Percentiles rank a stretch among this genome's conserved stretches.
phyloP scores from a whole-genome alignment of 2,888 invertebrate genomes.

The Tetragnatha montana region DNA sequence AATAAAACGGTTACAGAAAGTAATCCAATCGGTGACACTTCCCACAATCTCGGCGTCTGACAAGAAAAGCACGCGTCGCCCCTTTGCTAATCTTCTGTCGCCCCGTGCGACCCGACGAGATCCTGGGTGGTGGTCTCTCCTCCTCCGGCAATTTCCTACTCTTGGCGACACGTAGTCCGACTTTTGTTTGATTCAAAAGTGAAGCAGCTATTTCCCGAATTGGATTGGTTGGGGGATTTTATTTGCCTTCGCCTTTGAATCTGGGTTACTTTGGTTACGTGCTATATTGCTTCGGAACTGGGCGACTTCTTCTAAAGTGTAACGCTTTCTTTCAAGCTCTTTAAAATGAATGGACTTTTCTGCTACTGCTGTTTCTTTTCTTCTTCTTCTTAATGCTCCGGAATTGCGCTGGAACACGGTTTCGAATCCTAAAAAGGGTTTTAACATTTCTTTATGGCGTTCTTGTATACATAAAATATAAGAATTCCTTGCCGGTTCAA shows the following conservation, averaged over 20 bases:
- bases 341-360: too few species aligned
- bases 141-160: constrained; percentile 30
- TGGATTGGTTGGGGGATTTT: constrained; percentile 7
- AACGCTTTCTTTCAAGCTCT: background rate
- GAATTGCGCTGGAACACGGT: too few species aligned
- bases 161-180: constrained; percentile 28
- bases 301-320: background rate
- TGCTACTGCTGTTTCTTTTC: too few species aligned
- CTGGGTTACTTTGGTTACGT: background rate
- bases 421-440: too few species aligned
- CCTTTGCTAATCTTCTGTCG: constrained; percentile 16
- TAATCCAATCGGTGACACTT: constrained; percentile 3
- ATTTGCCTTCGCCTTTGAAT: background rate
- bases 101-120: background rate
- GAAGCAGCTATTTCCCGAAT: constrained; percentile 30
- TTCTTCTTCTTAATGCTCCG: too few species aligned
- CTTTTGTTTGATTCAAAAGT: constrained; percentile 21
- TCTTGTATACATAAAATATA: too few species aligned
- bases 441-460: too few species aligned
- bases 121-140: background rate
- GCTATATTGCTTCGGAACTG: background rate
- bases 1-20: background rate
- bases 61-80: constrained; percentile 13
- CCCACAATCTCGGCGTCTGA: background rate
- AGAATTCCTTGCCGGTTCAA: too few species aligned